Base-by-base conservation (phyloP, 2,888 invertebrate genomes). In the Holacanthella duospinosa region DNA sequence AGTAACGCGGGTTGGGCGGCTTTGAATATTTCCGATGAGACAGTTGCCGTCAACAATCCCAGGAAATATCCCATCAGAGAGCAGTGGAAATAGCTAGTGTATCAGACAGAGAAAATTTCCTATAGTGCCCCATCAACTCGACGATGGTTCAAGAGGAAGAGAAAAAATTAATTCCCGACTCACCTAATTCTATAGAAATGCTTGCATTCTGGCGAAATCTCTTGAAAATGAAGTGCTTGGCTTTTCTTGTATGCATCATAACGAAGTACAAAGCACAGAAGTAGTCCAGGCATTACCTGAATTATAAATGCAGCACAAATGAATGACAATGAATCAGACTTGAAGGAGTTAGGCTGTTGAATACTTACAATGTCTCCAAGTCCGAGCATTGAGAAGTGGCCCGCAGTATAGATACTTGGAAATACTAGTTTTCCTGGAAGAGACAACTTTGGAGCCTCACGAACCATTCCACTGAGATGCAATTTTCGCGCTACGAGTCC, bases 221-320 rank as follows among this genome's bases (percentile, higher is more conserved):
- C 48, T 48, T 48, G 48, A 21, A 81, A 79, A 66, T 73, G 75
- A 66, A 85, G 81, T 58, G 88, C 82, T 76, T 89, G 90, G 59
- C 89, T 86, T 78, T 93, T 93, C 80, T 96, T 96, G 81, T 95
- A 94, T 16, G 95, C 94, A 80, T 96, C 96, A 78, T 95, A 96
- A 48, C 96, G 89, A 74, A 96, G 80, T 66, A 96, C 96, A 80
- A 96, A 96, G 80, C 96, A 96, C 71, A 96, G 81, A 74, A 96
- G 78, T 61, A 96, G 80, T 1, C 96, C 96, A 26, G 95, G 95
- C 95, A 96, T 95, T 61, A 96, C 94, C 82, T 82, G 74, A 25
- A 73, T 69, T 43, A 36, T 2, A 53, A 57, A n/a, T n/a, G n/a
- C n/a, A 43, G n/a, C n/a, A n/a, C n/a, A n/a, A n/a, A n/a, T n/a